Evolutionary conservation across 2,113 vertebrate species (phyloP).

Genomic region (Gobio gobio): DNA sequence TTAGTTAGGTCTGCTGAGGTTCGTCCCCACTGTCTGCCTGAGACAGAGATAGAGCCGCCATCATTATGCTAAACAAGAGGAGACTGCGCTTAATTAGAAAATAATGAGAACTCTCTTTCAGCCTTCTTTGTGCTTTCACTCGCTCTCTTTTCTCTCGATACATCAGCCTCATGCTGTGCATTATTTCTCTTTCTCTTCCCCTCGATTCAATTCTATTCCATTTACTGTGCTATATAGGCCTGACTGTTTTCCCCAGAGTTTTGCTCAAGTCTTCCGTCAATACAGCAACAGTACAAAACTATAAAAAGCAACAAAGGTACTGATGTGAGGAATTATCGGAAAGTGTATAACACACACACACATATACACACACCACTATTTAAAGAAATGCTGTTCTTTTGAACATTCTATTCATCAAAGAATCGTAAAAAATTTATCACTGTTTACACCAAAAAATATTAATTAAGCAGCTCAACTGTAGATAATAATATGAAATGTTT

Average conservation of each 20-base stretch:
- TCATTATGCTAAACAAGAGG: constrained; percentile 48
- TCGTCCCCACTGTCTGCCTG: constrained; percentile 21
- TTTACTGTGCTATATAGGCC: background rate
- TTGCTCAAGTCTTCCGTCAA: constrained; percentile 1
- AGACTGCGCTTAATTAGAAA: constrained; percentile 53
- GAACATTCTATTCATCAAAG: background rate
- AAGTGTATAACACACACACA: background rate
- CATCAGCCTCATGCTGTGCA: constrained; percentile 17
- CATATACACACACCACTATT: too few relatives aligned
- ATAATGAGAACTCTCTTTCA: constrained; percentile 53
- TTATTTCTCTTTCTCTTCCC: background rate
- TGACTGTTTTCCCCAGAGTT: constrained; percentile 22
- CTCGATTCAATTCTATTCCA: background rate
- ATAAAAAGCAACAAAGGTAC: constrained; percentile 10
- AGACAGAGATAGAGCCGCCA: constrained; percentile 46
- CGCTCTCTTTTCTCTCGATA: constrained; percentile 4
- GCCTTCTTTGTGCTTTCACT: constrained; percentile 25
- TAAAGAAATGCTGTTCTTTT: background rate
- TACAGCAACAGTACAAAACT: constrained; percentile 4
- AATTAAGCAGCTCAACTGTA: background rate
- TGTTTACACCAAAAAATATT: background rate
- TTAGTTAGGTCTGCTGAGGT: constrained; percentile 54
- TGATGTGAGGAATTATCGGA: background rate
- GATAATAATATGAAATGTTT: background rate
- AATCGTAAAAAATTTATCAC: background rate